Evolutionary conservation across 2,113 vertebrate species (phyloP), one percentile per base, ranked within the genome.

Genomic region (Esox niger): DNA sequence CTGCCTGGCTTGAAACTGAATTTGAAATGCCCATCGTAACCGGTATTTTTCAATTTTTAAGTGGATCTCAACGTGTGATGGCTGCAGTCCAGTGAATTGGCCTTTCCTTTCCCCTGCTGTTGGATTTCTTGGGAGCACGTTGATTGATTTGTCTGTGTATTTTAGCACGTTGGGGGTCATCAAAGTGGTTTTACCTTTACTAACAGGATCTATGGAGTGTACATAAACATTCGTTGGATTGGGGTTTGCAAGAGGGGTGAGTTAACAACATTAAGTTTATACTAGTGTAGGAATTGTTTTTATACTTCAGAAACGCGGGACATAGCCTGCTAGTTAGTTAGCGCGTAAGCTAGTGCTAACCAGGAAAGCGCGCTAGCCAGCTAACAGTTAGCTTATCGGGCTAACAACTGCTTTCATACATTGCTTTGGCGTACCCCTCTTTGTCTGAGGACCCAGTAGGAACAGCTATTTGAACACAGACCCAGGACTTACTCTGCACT

Each of bases 121-220:
- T 49, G 33, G 71, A 76, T 80, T 64, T 82, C 60, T 64, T 70
- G 65, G 78, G 82, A 87, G 83, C 83, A 82, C 84, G 83, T 81
- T 88, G 83, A 82, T 82, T 80, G 81, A 70, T 74, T 38, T 21
- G 69, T 68, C 72, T 35, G 70, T n/a, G 72, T 38, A 26, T 62
- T 69, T 74, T 75, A 63, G 72, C 76, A 69, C 65, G 71, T 68
- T 63, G 64, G 26, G 62, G 71, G 66, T 74, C 71, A 30, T 52
- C 35, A n/a, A 33, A 47, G 66, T 61, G 26, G 60, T 79, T 70
- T 75, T 2, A 62, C 68, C 31, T 69, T 74, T 69, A 66, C 62
- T 81, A 71, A 11, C 58, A 62, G 68, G 26, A 77, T 82, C 59
- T 79, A 90, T 90, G 90, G 89, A 90, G 86, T 86, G 87, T 58